These are phyloP conservation scores for Sebastes dallii DNA, from an alignment of 2,797 vertebrate species.

Conservation along the genomic window DNA sequence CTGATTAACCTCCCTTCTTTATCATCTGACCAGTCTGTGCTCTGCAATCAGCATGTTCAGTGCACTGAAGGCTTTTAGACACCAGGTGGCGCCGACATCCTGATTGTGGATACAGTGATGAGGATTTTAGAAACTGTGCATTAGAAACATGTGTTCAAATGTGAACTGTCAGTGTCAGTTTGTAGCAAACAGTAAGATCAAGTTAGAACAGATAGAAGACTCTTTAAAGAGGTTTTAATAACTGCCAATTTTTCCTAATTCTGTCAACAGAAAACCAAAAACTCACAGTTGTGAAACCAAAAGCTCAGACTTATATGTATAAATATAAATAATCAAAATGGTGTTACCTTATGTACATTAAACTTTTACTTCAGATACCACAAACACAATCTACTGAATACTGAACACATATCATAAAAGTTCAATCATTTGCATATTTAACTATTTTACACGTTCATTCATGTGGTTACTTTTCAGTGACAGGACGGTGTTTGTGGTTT, in stretches of 20 bases:
- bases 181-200: not conserved
- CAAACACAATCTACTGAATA: not conserved
- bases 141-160: not conserved
- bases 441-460: not conserved
- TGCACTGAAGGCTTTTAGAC: slow-evolving; percentile 17
- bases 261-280: not conserved
- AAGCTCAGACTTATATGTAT: not conserved
- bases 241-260: not conserved
- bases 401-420: not conserved
- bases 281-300: not conserved
- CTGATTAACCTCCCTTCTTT: not conserved
- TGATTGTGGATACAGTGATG: not conserved
- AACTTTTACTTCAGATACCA: not conserved
- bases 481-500: not conserved
- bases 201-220: not conserved
- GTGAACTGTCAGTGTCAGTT: not conserved
- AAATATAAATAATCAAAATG: not conserved
- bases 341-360: not conserved
- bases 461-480: not conserved
- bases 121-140: too few relatives aligned
- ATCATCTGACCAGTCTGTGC: not conserved
- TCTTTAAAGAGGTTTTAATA: not conserved
- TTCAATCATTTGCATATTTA: not conserved
- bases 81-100: slow-evolving; percentile 47
- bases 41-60: not conserved